A percentile compares a stretch with the other conserved stretches of the same genome.
phyloP scores from a whole-genome alignment of 2,797 vertebrate species.

The Loriculus beryllinus region DNA sequence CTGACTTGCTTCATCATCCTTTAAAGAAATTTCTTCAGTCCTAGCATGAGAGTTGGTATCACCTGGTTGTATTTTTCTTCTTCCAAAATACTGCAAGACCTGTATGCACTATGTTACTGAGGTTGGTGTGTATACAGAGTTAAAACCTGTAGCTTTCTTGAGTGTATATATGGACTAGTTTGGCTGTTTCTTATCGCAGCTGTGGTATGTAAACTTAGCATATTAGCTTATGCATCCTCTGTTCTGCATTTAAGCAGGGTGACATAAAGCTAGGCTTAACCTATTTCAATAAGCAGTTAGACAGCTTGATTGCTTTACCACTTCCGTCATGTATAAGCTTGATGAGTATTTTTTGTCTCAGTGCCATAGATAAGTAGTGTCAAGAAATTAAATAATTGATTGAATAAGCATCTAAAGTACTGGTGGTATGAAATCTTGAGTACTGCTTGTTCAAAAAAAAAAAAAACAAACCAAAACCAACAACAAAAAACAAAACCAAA shows the following conservation, averaged over 20 bases:
- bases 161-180: fast-evolving
- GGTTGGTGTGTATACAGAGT: neutral
- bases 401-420: neutral
- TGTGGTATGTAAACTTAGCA: neutral
- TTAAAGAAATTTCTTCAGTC: neutral
- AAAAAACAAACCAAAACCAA: no score
- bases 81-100: neutral
- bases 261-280: neutral
- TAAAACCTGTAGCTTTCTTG: neutral
- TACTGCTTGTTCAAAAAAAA: neutral
- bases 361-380: neutral
- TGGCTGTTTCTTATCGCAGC: neutral
- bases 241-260: neutral
- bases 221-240: neutral
- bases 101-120: fast-evolving
- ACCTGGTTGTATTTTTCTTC: neutral
- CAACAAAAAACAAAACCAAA: no score
- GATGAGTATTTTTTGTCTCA: neutral
- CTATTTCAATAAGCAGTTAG: neutral
- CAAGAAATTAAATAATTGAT: neutral
- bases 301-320: neutral
- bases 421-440: neutral
- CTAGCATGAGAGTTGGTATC: neutral
- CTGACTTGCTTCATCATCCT: neutral
- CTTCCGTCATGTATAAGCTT: neutral